Evolutionary conservation across 2,113 vertebrate species (phyloP).

Genomic region (Nycticorax nycticorax): DNA sequence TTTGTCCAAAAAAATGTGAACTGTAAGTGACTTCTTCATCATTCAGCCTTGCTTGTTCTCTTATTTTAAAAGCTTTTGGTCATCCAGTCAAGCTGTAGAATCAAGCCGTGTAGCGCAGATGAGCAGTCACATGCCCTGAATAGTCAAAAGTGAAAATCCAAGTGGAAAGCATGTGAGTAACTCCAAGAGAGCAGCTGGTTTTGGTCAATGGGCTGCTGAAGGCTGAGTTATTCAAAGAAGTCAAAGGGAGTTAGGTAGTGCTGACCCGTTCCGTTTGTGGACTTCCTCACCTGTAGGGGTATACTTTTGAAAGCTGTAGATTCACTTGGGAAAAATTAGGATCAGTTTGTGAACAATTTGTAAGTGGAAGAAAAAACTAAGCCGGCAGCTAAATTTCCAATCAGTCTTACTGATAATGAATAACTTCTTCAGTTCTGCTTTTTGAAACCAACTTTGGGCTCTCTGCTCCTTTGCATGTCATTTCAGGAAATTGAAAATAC

Average conservation of each 20-base stretch:
- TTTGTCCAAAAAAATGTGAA: slow-evolving; percentile 53
- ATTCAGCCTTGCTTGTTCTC: neutral
- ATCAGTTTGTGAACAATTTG: neutral
- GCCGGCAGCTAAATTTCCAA: neutral
- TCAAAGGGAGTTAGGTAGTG: neutral
- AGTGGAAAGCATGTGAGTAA: neutral
- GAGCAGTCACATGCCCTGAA: neutral
- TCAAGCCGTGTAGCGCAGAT: neutral
- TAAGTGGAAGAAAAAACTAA: neutral
- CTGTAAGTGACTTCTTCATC: slow-evolving; percentile 37
- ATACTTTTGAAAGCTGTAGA: neutral
- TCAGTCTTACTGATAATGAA: neutral
- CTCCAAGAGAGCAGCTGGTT: neutral
- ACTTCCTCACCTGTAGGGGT: neutral
- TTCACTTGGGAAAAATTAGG: neutral
- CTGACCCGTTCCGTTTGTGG: neutral
- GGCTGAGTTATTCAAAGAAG: neutral
- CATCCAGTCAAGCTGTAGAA: neutral
- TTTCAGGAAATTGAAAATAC: neutral
- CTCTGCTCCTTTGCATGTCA: neutral
- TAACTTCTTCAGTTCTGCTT: neutral
- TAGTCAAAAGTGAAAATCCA: neutral
- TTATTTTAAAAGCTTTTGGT: slow-evolving; percentile 13
- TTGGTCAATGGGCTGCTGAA: slow-evolving; percentile 7
- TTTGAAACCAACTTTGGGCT: neutral